These are phyloP conservation scores for Aspidoscelis tigris DNA, from an alignment of 2,113 vertebrate genomes.

Conservation along the genomic window DNA sequence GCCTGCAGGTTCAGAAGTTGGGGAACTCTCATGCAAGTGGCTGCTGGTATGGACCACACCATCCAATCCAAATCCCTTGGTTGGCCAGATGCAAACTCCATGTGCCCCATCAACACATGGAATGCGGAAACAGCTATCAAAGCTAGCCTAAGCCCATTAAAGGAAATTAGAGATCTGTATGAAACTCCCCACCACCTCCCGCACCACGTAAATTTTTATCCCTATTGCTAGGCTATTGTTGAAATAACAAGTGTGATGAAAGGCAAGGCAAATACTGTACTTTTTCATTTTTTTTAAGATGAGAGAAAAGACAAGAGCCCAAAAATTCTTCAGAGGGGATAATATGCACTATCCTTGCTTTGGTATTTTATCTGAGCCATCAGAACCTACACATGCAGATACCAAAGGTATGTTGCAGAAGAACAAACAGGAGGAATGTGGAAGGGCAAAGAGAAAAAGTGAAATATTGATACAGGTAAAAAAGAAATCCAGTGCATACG, in stretches of 20 bases:
- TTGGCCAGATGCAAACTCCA: too few species aligned
- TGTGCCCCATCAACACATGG: too few species aligned
- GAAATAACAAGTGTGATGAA: neutral
- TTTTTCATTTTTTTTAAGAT: neutral
- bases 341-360: neutral
- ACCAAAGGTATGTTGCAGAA: conserved; percentile 20
- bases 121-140: too few species aligned
- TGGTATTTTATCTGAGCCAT: neutral
- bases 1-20: too few species aligned
- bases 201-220: too few species aligned
- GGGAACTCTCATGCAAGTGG: too few species aligned
- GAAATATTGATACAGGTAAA: neutral
- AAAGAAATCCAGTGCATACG: neutral
- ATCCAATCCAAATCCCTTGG: too few species aligned
- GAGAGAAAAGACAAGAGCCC: neutral
- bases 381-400: conserved; percentile 1
- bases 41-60: too few species aligned
- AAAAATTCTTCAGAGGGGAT: neutral
- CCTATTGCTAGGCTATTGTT: neutral
- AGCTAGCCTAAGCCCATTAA: too few species aligned
- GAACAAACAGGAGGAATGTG: neutral
- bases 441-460: conserved; percentile 19
- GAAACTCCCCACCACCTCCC: too few species aligned
- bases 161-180: too few species aligned
- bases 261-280: neutral